Conservation (phyloP, 2,113 vertebrate species). For the Illadopsis cleaveri region DNA sequence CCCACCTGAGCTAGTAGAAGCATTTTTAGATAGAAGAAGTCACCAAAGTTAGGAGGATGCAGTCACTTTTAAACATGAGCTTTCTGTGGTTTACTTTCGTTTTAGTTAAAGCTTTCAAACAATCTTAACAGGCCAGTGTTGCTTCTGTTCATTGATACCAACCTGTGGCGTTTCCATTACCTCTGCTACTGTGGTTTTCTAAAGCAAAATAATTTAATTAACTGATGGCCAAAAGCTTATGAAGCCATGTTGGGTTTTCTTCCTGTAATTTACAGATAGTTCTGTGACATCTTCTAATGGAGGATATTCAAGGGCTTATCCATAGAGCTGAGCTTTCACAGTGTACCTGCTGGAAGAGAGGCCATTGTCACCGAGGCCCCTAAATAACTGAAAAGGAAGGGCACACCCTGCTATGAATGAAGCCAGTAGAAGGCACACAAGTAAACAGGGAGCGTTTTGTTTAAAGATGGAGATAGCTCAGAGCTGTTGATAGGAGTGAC, state of each 20-base stretch:
- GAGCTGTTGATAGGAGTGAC: background rate
- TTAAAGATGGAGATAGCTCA: background rate
- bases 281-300: background rate
- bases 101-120: background rate
- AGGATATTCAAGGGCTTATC: background rate
- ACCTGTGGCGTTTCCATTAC: background rate
- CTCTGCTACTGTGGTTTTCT: background rate
- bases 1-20: background rate
- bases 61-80: background rate
- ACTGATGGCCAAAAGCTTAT: background rate
- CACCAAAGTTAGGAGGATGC: background rate
- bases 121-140: background rate
- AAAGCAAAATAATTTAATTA: background rate
- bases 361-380: background rate
- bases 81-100: background rate
- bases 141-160: background rate
- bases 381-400: background rate
- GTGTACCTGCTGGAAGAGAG: background rate
- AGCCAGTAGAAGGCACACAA: background rate
- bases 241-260: background rate
- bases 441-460: background rate
- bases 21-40: background rate
- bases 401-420: background rate
- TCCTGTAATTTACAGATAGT: background rate
- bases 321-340: background rate